A percentile compares a stretch with the other conserved stretches of the same genome.
These are phyloP conservation scores for Aelia acuminata DNA, from an alignment of 2,888 invertebrate species.

Conservation along the genomic window DNA sequence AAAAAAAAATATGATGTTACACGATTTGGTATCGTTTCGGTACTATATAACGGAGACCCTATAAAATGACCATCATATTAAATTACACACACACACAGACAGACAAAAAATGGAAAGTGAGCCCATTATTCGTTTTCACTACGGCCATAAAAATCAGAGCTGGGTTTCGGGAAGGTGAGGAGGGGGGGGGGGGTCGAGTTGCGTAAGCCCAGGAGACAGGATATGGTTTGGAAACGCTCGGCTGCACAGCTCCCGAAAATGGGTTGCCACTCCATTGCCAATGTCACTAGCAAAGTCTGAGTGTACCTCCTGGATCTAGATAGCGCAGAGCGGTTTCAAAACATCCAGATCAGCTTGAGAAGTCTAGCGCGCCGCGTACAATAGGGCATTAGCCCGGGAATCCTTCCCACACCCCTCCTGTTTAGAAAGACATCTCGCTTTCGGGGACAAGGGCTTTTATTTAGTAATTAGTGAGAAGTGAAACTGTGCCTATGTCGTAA, in stretches of 20 bases:
- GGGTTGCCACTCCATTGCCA: conserved; percentile 33
- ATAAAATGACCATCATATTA: conserved; percentile 30
- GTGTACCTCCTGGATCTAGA: background rate
- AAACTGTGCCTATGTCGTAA: conserved; percentile 18
- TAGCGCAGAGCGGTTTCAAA: background rate
- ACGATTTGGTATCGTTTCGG: conserved; percentile 1
- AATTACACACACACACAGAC: background rate
- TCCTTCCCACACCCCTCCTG: background rate
- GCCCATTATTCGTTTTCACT: conserved; percentile 15
- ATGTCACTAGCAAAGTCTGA: background rate
- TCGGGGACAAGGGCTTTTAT: conserved; percentile 32
- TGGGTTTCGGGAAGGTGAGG: too few relatives aligned
- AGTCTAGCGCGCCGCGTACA: background rate
- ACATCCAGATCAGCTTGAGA: background rate
- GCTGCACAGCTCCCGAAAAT: conserved; percentile 36
- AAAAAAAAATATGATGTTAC: background rate
- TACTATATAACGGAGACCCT: conserved; percentile 16
- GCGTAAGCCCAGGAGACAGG: background rate
- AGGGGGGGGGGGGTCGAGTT: too few relatives aligned
- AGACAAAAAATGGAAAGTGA: conserved; percentile 38
- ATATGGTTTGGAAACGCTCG: conserved; percentile 41
- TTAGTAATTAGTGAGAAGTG: conserved; percentile 35
- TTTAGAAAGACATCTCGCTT: conserved; percentile 40
- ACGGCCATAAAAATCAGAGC: conserved; percentile 45
- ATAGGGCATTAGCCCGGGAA: background rate